Conservation (phyloP, 2,113 vertebrate genomes). For the Uria aalge region DNA sequence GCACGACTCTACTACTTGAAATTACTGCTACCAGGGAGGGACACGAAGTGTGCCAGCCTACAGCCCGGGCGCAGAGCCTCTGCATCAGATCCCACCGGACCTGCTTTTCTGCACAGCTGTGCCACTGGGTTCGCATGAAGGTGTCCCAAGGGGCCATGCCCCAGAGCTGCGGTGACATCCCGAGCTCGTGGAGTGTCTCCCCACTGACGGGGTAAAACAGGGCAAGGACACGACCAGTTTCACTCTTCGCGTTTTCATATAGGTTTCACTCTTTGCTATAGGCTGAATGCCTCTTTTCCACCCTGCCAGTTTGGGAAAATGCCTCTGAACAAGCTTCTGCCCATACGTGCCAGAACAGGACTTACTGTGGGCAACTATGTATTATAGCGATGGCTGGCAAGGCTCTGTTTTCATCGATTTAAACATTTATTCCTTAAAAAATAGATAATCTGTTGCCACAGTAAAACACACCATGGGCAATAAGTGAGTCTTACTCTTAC, state of each 20-base stretch:
- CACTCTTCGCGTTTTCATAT: background rate
- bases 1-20: background rate
- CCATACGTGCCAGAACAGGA: background rate
- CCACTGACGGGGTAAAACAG: background rate
- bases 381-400: background rate
- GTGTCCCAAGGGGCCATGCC: background rate
- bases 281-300: background rate
- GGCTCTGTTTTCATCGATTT: background rate
- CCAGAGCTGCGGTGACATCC: background rate
- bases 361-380: background rate
- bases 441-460: background rate
- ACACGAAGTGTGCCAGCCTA: background rate
- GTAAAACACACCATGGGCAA: background rate
- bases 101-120: background rate
- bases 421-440: background rate
- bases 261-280: background rate
- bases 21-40: background rate
- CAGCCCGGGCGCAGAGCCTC: background rate
- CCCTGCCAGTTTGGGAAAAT: background rate
- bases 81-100: fast-evolving
- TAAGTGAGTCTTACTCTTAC: background rate
- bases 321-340: background rate
- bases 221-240: background rate
- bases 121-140: background rate
- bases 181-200: fast-evolving